Base-by-base conservation (phyloP, 2,888 invertebrate genomes). In the Lamellibrachia columna region DNA sequence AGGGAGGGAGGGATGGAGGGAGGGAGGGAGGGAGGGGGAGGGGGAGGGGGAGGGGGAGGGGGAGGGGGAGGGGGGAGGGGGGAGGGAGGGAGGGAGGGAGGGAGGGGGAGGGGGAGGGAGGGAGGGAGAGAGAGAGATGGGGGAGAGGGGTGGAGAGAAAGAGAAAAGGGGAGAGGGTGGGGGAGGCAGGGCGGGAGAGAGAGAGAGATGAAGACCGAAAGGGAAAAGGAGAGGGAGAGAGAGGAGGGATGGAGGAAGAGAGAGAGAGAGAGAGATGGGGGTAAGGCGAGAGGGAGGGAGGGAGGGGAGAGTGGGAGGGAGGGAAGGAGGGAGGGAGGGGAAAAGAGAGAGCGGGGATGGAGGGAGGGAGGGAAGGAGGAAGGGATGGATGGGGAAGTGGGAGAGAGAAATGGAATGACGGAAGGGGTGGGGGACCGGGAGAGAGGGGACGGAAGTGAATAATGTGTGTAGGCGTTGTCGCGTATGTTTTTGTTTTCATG, bases 161-260 rank as follows among this genome's bases (percentile, higher is more conserved):
- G 60, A 15, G 15, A 60, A 15, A 15, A 15, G 15, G 11, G 60
- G 60, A 15, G 60, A 3, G 15, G 11, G 60, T 15, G 15, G 15
- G 22, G 60, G 15, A 22, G 60, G 60, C 3, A 15, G 60, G 60
- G 15, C 4, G 22, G 60, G 15, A 15, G 22, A 22, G 15, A 15
- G 15, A 22, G 15, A 15, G 60, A 22, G 60, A 75, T 3, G 11
- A 22, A 75, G 60, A 22, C 22, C 15, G 60, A 15, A 4, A 75
- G 15, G 15, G 60, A 15, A 2, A 15, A 1, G 53, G 7, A 90
- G 92, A 90, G 92, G 52, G 92, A 92, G 90, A 40, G 52, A 22
- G 92, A 90, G 52, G 90, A 58, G 75, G 52, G 90, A 75, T 22
- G 52, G 91, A 90, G 91, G 91, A 91, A 22, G 58, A 40, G 60